Evolutionary conservation across 2,888 invertebrate species (phyloP).

Genomic region (Cistogaster globosa): DNA sequence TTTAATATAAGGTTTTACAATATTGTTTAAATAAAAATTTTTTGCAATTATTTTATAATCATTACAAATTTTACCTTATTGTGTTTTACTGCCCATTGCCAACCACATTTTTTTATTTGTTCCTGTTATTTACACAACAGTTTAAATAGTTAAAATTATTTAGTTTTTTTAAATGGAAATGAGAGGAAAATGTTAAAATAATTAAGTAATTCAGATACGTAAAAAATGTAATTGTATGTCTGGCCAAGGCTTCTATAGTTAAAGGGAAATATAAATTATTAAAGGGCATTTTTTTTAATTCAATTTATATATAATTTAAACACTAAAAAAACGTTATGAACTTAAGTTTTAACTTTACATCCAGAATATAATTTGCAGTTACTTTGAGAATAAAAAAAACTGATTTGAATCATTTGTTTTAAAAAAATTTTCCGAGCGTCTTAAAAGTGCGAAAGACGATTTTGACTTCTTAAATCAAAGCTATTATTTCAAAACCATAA

Average conservation of each 20-base stretch:
- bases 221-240: conserved; percentile 8
- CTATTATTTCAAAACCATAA: too few species aligned
- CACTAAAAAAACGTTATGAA: background rate
- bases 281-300: background rate
- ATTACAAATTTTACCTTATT: conserved; percentile 27
- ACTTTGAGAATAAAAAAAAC: too few species aligned
- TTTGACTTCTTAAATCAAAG: too few species aligned
- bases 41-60: conserved; percentile 12
- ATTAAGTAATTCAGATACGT: too few species aligned
- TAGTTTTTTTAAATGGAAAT: conserved; percentile 13
- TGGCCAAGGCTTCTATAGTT: background rate
- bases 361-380: too few species aligned
- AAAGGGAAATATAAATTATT: background rate
- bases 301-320: background rate
- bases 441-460: too few species aligned
- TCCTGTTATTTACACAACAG: conserved; percentile 54
- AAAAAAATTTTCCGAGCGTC: too few species aligned
- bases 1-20: conserved; percentile 19
- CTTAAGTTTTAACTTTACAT: too few species aligned
- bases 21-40: conserved; percentile 8
- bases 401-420: too few species aligned
- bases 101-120: background rate
- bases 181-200: background rate
- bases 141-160: conserved; percentile 60
- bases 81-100: background rate